These are phyloP conservation scores for Cerastis leucographa DNA, from an alignment of 2,888 invertebrate genomes.

Conservation along the genomic window DNA sequence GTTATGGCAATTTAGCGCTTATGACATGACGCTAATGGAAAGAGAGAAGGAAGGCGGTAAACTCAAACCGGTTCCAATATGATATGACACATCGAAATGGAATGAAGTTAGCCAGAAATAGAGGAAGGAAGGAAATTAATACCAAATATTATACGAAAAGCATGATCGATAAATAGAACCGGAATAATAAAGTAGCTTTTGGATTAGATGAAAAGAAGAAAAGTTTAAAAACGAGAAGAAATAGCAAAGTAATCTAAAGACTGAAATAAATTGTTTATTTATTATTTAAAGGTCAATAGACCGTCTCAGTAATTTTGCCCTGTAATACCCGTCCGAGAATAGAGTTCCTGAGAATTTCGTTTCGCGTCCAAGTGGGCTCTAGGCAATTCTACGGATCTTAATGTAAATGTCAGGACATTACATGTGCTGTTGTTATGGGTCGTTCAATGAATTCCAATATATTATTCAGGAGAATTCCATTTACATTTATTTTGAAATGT, in stretches of 20 bases:
- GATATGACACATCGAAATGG: conserved; percentile 8
- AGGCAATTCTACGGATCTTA: conserved; percentile 15
- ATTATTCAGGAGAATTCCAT: background rate
- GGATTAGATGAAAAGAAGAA: conserved; percentile 15
- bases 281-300: conserved; percentile 53
- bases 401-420: conserved; percentile 8
- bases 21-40: background rate
- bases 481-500: background rate
- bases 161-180: conserved; percentile 1
- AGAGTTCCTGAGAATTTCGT: conserved; percentile 46
- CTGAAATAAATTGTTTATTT: conserved; percentile 49
- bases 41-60: background rate
- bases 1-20: background rate
- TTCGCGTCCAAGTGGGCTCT: conserved; percentile 26
- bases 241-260: conserved; percentile 5
- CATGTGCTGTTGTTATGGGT: background rate
- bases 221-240: conserved; percentile 13
- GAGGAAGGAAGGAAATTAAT: conserved; percentile 38
- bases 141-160: conserved; percentile 15
- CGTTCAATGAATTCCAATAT: background rate
- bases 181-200: background rate
- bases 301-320: conserved; percentile 39
- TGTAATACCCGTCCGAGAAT: conserved; percentile 43
- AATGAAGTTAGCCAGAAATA: conserved; percentile 14
- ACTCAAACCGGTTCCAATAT: background rate